These are phyloP conservation scores for Metacarcinus magister DNA, from an alignment of 2,888 invertebrate species.

Conservation along the genomic window DNA sequence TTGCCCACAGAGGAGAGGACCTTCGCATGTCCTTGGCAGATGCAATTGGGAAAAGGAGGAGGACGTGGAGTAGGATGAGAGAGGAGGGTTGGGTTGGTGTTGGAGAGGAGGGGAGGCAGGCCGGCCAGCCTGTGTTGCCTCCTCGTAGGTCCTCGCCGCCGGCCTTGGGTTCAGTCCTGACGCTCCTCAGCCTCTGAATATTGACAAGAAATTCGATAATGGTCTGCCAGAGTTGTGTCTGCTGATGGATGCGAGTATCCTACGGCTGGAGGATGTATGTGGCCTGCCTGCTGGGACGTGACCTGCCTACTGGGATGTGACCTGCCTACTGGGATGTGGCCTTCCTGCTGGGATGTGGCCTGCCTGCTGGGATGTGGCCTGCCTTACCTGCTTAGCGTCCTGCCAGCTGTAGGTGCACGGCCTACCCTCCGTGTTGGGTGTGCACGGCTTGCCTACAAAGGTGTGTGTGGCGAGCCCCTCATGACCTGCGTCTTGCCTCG, in stretches of 20 bases:
- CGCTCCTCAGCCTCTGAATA: not conserved
- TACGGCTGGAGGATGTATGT: too few relatives aligned
- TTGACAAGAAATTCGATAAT: not conserved
- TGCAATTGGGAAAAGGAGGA: not conserved
- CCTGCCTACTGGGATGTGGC: not conserved
- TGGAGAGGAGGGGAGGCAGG: not conserved
- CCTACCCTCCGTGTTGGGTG: too few relatives aligned
- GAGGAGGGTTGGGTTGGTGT: not conserved
- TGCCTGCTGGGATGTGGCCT: not conserved
- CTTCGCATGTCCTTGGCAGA: not conserved
- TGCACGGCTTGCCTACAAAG: too few relatives aligned
- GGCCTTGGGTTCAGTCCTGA: not conserved
- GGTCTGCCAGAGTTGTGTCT: not conserved
- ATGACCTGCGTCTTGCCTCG: not conserved
- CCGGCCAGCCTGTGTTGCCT: not conserved
- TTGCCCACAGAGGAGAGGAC: not conserved
- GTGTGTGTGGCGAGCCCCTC: too few relatives aligned
- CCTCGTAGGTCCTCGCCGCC: not conserved
- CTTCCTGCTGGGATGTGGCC: not conserved
- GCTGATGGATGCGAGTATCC: not conserved
- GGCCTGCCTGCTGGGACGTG: not conserved
- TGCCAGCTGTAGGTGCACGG: not conserved
- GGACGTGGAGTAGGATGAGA: not conserved
- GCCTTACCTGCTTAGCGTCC: not conserved
- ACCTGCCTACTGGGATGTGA: not conserved